These are phyloP conservation scores for Habrosyne pyritoides DNA, from an alignment of 2,888 invertebrate genomes.

Conservation along the genomic window DNA sequence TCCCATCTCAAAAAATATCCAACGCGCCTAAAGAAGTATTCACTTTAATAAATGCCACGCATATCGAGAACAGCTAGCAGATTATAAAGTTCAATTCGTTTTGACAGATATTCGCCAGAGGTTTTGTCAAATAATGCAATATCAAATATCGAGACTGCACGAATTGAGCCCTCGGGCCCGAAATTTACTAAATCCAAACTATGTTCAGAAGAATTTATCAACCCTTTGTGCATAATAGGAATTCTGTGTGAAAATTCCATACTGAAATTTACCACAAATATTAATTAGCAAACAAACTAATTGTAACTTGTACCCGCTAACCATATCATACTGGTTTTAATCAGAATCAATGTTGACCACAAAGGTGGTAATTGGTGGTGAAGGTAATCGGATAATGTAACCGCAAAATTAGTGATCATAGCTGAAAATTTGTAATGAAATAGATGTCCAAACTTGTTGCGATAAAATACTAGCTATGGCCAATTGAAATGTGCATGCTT, in stretches of 20 bases:
- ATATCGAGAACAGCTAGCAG: no score
- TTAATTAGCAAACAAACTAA: background rate
- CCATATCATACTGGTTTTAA: background rate
- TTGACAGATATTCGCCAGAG: no score
- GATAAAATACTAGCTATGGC: background rate
- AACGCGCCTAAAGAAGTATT: no score
- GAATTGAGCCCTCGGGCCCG: no score
- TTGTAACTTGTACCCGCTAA: background rate
- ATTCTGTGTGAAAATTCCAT: background rate
- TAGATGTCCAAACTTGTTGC: background rate
- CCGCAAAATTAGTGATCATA: background rate
- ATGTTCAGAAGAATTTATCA: background rate
- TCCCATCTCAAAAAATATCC: no score
- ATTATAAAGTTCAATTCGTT: no score
- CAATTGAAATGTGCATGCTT: background rate
- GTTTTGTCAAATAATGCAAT: no score
- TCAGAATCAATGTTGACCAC: background rate
- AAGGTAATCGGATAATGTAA: background rate
- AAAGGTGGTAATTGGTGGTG: background rate
- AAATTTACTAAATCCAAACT: constrained; percentile 1
- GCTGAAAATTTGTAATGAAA: background rate
- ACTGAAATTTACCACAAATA: background rate
- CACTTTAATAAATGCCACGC: no score
- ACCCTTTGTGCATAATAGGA: background rate
- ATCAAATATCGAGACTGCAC: no score